Evolutionary conservation across 2,797 vertebrate species (phyloP), one percentile per base, ranked within the genome.

Genomic region (Aphelocoma californica): DNA sequence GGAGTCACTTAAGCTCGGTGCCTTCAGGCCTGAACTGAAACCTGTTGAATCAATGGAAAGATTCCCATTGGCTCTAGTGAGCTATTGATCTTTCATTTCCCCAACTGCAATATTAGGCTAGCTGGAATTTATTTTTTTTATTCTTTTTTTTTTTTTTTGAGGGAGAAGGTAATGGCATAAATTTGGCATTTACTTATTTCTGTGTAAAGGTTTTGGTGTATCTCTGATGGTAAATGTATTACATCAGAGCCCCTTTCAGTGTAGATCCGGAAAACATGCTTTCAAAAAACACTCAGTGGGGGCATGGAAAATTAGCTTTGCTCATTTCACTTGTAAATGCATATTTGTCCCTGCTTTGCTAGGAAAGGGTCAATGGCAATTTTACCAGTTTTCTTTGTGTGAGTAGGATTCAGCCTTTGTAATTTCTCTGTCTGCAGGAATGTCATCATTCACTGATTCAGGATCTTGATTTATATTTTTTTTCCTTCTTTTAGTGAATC

Each of bases 1-100:
- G 81, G 80, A 95, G 93, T 95, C 92, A 95, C 88, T 97, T 93
- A 93, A 96, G 72, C 86, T 81, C 8, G 0, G 90, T 96, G 88
- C 96, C 96, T 96, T 87, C 86, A 69, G 91, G 95, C 95, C 81
- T 96, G 72, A 93, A 88, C 79, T 87, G 71, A 90, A 90, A 86
- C 86, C 81, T 93, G 92, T 84, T 84, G 81, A 93, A 92, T 95
- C 87, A 72, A 86, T 88, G 44, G 61, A 67, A 91, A 92, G 48
- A 57, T 82, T 90, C 88, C 81, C 51, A 74, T 67, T 90, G 89
- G 89, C 38, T 95, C 40, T 70, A 90, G 53, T 57, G 45, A 80
- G 71, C 45, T 88, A 91, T 86, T 81, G 89, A 88, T 91, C 82
- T 67, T 91, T 93, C 61, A 65, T 88, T 90, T 93, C 19, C n/a